Evolutionary conservation across 2,113 vertebrate genomes (phyloP), one percentile per base, ranked within the genome.

Genomic region (Leptocoma aspasia): DNA sequence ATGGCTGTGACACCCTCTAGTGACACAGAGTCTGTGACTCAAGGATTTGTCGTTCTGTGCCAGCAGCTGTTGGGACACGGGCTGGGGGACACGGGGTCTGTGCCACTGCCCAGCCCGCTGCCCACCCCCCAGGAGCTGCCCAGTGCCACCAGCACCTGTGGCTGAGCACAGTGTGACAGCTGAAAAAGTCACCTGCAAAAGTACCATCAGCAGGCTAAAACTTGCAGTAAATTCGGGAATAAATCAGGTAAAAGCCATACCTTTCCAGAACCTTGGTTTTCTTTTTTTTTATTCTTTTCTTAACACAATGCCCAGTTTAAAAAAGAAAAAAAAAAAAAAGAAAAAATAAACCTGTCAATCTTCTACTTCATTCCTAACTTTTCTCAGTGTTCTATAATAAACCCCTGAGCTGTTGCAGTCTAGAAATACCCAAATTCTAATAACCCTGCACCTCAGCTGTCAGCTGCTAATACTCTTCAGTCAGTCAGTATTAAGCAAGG

Each of bases 1-100:
- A 8, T 15, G 86, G 80, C 83, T 71, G 66, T 13, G 53, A 39
- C 76, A 53, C 92, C 94, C 95, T 96, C 94, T 91, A 91, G 89
- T 86, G 89, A 91, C 89, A 63, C 80, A 33, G 35, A 42, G 23
- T 0, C 49, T 27, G 56, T 5, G 71, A 77, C 16, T 61, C 84
- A 16, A 4, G 84, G 64, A 0, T 16, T 19, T 35, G 39, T 11
- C 60, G 17, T 4, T 15, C 66, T 11, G 77, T 37, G 70, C 14
- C 78, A 44, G 13, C 21, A 53, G 60, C 78, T 60, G 77, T 53
- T 11, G 78, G 49, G 45, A 45, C 83, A n/a, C 1, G 3, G 54
- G 6, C 1, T 1, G 13, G 60, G 71, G 52, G 52, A 6, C 52
- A n/a, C 2, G 1, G 18, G 33, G 2, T 23, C 56, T 17, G 53